These are phyloP conservation scores for Bubo blakistoni DNA, from an alignment of 2,113 vertebrate genomes.

Conservation along the genomic window DNA sequence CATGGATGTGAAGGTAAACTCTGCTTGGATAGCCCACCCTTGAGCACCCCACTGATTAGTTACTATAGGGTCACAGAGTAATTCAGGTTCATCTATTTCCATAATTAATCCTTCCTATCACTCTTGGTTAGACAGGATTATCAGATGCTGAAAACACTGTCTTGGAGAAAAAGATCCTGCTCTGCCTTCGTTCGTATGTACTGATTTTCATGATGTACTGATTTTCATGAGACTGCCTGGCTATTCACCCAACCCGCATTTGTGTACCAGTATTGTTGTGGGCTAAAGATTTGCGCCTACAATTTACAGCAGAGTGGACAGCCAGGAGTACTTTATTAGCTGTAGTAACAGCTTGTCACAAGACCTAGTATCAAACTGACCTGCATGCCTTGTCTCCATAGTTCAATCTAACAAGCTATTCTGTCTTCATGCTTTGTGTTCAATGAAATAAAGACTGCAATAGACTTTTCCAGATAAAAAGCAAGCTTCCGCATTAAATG, in stretches of 20 bases:
- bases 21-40: neutral
- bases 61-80: neutral
- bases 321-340: neutral
- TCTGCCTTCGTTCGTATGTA: neutral
- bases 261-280: neutral
- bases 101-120: neutral
- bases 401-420: neutral
- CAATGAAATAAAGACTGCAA: neutral
- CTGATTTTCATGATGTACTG: neutral
- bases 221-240: neutral
- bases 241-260: neutral
- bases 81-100: neutral
- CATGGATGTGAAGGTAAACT: neutral
- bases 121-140: neutral
- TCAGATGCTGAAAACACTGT: neutral
- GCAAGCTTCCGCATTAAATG: neutral
- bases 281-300: neutral
- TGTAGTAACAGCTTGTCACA: neutral
- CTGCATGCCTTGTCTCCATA: neutral
- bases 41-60: neutral
- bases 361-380: neutral
- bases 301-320: neutral
- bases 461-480: neutral
- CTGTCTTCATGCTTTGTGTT: neutral
- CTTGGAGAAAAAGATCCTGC: neutral